phyloP scores from a whole-genome alignment of 2,113 vertebrate genomes.

The Rhinogobius similis region DNA sequence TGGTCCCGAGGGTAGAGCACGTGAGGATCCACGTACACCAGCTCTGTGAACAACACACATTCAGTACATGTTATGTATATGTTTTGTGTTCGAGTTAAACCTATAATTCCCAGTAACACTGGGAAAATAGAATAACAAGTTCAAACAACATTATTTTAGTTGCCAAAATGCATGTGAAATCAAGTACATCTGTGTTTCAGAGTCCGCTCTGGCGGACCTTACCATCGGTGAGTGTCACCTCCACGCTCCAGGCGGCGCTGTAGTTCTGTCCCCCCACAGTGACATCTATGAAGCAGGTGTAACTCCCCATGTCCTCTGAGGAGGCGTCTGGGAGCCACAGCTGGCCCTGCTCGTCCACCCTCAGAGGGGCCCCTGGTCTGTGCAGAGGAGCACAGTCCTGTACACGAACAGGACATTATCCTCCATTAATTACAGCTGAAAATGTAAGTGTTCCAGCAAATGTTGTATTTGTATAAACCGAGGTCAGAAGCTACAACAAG shows the following conservation, averaged over 20 bases:
- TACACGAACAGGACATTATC: slow-evolving; percentile 9
- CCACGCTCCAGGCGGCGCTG: slow-evolving; percentile 53
- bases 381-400: slow-evolving; percentile 57
- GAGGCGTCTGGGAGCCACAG: not conserved
- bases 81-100: too few species aligned
- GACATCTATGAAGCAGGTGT: slow-evolving; percentile 69
- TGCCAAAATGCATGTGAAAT: too few species aligned
- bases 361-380: not conserved
- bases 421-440: too few species aligned
- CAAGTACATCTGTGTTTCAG: too few species aligned
- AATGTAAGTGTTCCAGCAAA: too few species aligned
- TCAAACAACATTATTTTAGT: too few species aligned
- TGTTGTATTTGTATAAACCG: too few species aligned
- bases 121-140: too few species aligned
- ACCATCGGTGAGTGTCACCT: slow-evolving; percentile 23
- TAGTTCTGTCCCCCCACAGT: slow-evolving; percentile 41
- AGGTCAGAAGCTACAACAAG: too few species aligned
- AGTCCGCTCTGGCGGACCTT: not conserved
- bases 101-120: too few species aligned
- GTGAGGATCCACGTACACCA: slow-evolving; percentile 16
- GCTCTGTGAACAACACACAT: not conserved
- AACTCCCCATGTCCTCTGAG: slow-evolving; percentile 43
- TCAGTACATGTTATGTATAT: too few species aligned
- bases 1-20: slow-evolving; percentile 47
- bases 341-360: not conserved